A percentile compares a stretch with the other conserved stretches of the same genome.
These are phyloP conservation scores for Graphium colonna DNA, from an alignment of 2,888 invertebrate species.

Conservation along the genomic window DNA sequence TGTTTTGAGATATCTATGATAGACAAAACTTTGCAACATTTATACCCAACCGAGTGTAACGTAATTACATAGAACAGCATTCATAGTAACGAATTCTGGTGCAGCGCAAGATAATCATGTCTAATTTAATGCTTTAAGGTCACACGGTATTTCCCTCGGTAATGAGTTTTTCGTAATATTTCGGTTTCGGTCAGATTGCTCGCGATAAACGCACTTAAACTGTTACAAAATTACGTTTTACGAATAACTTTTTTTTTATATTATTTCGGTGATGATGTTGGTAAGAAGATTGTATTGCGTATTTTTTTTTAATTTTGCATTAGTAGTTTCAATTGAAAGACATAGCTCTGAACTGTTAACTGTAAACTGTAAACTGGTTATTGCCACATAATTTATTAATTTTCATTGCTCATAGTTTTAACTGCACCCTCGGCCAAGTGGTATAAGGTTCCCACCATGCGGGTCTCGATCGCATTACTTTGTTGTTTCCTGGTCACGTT, in stretches of 20 bases:
- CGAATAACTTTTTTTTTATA: neutral
- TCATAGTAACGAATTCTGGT: neutral
- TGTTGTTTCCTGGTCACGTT: too few species aligned
- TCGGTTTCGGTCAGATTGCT: slow-evolving; percentile 18
- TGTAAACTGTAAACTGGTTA: too few species aligned
- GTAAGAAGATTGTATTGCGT: neutral
- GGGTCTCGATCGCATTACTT: too few species aligned
- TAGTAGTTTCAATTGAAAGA: too few species aligned
- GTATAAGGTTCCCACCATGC: too few species aligned
- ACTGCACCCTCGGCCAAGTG: too few species aligned
- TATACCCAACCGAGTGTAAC: slow-evolving; percentile 1
- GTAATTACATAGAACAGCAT: slow-evolving; percentile 13
- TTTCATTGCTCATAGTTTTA: too few species aligned
- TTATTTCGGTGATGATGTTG: neutral
- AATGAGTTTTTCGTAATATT: slow-evolving; percentile 20
- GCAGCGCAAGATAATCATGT: neutral
- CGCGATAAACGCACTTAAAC: slow-evolving; percentile 14
- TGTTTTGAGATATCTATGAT: slow-evolving; percentile 6
- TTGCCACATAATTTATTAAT: too few species aligned
- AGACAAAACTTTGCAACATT: slow-evolving; percentile 9
- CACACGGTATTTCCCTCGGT: slow-evolving; percentile 12
- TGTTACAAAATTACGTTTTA: slow-evolving; percentile 11
- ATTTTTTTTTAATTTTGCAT: too few species aligned
- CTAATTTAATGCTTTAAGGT: slow-evolving; percentile 16
- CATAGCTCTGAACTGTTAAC: too few species aligned